Percentiles rank a stretch among this genome's conserved stretches.
Evolutionary conservation across 2,113 vertebrate species (phyloP).

Genomic region (Pipa parva): DNA sequence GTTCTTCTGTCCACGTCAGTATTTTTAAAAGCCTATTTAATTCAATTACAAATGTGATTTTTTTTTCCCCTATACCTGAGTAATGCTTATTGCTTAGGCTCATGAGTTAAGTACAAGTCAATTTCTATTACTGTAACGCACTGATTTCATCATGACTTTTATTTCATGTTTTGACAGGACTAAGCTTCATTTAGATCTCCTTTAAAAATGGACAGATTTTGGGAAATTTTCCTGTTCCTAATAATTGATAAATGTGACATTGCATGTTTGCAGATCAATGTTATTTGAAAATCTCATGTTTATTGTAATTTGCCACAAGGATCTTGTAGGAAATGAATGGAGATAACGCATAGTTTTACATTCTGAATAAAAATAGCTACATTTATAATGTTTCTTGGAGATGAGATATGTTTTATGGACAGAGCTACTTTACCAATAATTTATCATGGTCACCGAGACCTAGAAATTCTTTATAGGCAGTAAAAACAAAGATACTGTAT

Average conservation of each 20-base stretch:
- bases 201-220: constrained; percentile 40
- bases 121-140: constrained; percentile 51
- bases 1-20: constrained; percentile 55
- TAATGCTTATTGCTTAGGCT: constrained; percentile 51
- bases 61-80: constrained; percentile 51
- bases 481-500: too few species aligned
- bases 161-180: constrained; percentile 22
- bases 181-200: neutral
- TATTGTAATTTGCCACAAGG: neutral
- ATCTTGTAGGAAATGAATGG: too few species aligned
- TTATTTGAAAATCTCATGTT: constrained; percentile 16
- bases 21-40: constrained; percentile 62
- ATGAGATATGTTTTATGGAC: too few species aligned
- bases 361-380: too few species aligned
- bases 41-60: constrained; percentile 56
- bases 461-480: too few species aligned
- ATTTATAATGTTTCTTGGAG: too few species aligned
- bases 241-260: constrained; percentile 27
- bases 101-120: constrained; percentile 56
- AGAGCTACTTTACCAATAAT: too few species aligned
- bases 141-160: constrained; percentile 41
- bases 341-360: too few species aligned
- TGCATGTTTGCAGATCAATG: constrained; percentile 6
- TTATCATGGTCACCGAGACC: too few species aligned
- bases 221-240: neutral